Percentiles rank a stretch among this genome's conserved stretches.
phyloP scores from a whole-genome alignment of 2,113 vertebrate genomes.

The Xyrauchen texanus region DNA sequence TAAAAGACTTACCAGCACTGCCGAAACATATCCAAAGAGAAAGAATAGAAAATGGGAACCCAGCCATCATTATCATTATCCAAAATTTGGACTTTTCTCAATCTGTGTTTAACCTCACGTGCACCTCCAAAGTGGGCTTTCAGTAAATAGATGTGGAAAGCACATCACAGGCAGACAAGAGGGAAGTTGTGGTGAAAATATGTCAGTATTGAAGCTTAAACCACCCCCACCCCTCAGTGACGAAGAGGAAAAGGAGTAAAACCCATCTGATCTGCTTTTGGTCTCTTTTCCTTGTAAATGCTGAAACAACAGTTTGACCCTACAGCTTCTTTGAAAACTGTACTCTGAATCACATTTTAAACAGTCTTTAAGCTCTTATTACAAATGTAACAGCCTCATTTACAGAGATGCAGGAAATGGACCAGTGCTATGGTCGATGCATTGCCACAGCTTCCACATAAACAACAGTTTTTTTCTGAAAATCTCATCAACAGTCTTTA shows the following conservation, averaged over 20 bases:
- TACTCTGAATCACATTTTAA: too few species aligned
- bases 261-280: neutral
- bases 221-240: conserved; percentile 60
- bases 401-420: too few species aligned
- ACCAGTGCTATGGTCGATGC: too few species aligned
- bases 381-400: too few species aligned
- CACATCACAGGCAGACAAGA: conserved; percentile 34
- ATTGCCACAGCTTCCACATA: too few species aligned
- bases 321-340: neutral
- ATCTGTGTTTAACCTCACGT: conserved; percentile 9
- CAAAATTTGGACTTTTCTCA: neutral
- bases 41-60: conserved; percentile 48
- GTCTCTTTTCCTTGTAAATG: conserved; percentile 11
- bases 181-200: conserved; percentile 77
- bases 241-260: conserved; percentile 18
- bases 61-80: conserved; percentile 27
- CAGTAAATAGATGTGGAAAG: conserved; percentile 36
- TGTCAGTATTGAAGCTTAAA: conserved; percentile 68
- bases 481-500: too few species aligned
- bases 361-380: too few species aligned
- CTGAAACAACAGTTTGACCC: neutral
- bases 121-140: neutral
- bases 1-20: conserved; percentile 65
- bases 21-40: conserved; percentile 69
- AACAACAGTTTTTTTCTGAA: too few species aligned